Evolutionary conservation across 2,888 invertebrate genomes (phyloP).

Genomic region (Orthosia gracilis): DNA sequence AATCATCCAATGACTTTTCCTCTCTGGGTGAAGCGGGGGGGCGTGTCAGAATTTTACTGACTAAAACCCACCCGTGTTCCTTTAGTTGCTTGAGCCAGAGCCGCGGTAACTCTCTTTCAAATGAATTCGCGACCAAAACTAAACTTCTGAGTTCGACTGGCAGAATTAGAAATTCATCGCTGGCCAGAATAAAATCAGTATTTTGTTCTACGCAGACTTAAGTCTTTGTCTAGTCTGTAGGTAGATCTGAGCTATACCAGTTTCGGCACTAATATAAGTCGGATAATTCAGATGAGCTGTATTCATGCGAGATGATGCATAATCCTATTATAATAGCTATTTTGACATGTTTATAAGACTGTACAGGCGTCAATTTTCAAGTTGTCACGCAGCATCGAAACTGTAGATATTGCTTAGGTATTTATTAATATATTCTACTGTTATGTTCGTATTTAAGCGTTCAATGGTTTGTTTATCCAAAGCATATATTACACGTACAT

Average conservation of each 20-base stretch:
- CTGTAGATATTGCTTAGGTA: constrained; percentile 21
- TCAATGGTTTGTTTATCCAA: constrained; percentile 28
- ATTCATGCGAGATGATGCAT: constrained; percentile 39
- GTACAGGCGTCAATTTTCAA: constrained; percentile 31
- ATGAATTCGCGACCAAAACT: neutral
- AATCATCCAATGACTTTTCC: too few species aligned
- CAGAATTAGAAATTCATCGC: neutral
- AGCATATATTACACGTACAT: constrained; percentile 3
- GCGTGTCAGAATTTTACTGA: too few species aligned
- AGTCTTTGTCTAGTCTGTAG: neutral
- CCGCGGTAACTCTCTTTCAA: too few species aligned
- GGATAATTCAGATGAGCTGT: constrained; percentile 29
- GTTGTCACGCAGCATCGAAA: constrained; percentile 10
- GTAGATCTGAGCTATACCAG: constrained; percentile 24
- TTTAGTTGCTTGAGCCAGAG: too few species aligned
- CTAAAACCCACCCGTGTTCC: too few species aligned
- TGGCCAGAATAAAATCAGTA: neutral
- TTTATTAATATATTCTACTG: constrained; percentile 12
- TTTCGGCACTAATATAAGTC: constrained; percentile 22
- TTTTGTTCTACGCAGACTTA: neutral
- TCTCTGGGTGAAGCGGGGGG: too few species aligned
- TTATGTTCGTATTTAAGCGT: constrained; percentile 16
- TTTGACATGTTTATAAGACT: constrained; percentile 52
- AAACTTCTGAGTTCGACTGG: neutral
- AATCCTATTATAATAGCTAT: constrained; percentile 44